phyloP scores from a whole-genome alignment of 2,888 invertebrate species.

The Dynastes grantii region DNA sequence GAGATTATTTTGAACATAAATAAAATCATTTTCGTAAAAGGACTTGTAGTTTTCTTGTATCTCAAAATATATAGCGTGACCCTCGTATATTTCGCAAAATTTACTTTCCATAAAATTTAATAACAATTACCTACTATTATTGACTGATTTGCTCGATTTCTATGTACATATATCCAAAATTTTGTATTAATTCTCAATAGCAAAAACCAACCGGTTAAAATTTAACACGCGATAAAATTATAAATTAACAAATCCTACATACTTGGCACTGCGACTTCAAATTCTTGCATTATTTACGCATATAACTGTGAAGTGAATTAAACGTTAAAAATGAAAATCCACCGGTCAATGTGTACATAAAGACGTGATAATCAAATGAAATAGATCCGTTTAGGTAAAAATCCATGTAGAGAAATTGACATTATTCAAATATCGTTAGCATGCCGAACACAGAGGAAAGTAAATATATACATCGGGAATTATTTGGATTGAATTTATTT shows the following conservation, averaged over 20 bases:
- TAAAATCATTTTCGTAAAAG: too few species aligned
- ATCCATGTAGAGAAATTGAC: slow-evolving; percentile 16
- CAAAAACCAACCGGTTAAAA: neutral
- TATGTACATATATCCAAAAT: too few species aligned
- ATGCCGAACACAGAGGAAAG: slow-evolving; percentile 11
- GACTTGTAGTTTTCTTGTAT: too few species aligned
- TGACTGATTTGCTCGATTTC: too few species aligned
- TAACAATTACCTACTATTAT: too few species aligned
- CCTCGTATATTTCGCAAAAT: too few species aligned
- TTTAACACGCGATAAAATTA: slow-evolving; percentile 16
- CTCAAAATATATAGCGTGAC: too few species aligned
- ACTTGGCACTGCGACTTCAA: slow-evolving; percentile 16
- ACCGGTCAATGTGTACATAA: slow-evolving; percentile 2
- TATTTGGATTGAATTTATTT: slow-evolving; percentile 14
- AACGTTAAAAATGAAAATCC: slow-evolving; percentile 32
- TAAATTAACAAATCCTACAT: slow-evolving; percentile 44
- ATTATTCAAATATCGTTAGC: slow-evolving; percentile 30
- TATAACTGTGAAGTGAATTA: slow-evolving; percentile 38
- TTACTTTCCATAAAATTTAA: too few species aligned
- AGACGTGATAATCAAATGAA: slow-evolving; percentile 26
- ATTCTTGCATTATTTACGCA: slow-evolving; percentile 29
- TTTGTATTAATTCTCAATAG: neutral
- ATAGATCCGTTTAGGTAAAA: slow-evolving; percentile 25
- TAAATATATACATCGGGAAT: slow-evolving; percentile 7
- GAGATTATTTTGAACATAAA: too few species aligned